Base-by-base conservation (phyloP, 2,888 invertebrate genomes). In the Caenorhabditis doughertyi region DNA sequence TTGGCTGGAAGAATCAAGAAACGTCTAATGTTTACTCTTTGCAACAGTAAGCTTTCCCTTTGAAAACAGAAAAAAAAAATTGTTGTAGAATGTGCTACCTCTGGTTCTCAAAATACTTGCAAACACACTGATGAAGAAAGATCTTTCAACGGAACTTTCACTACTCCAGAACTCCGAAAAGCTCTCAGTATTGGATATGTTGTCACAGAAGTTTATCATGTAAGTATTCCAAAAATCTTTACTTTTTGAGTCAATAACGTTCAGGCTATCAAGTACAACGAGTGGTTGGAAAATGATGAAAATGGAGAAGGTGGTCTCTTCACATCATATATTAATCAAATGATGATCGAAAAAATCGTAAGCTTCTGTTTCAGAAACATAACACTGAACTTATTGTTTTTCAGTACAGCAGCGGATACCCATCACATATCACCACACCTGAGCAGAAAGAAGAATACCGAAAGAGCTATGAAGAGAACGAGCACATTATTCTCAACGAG, bases 301-400 rank as follows among this genome's bases (percentile, higher is more conserved):
- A 9, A n/a, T 18, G 29, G 49, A 16, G 3, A 49, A 1, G 65
- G 65, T 27, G 65, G 65, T 3, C 49, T 67, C 13, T 67, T 67
- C 39, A 51, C 65, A 1, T 51, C 65, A 0, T 67, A 51, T n/a
- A 67, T 67, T 53, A 67, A 67, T 5, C 23, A 39, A 16, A 53
- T 67, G 51, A 67, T 67, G 65, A 47, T 16, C 0, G 65, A 35
- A 11, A 67, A 67, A 18, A 39, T 53, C 23, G 65, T 67, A 7
- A 67, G 65, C 29, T n/a, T n/a, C n/a, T n/a, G n/a, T n/a, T n/a
- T n/a, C n/a, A n/a, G 23, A 23, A 51, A 51, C 5, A 8, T 3
- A 16, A 27, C 13, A 53, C 4, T 1, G 9, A 55, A 2, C 3
- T 5, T 32, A n/a, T 3, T 18, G 8, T 32, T 32, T 65, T 65